A percentile compares a stretch with the other conserved stretches of the same genome.
These are phyloP conservation scores for Campopleginae sp. DNA, from an alignment of 2,888 invertebrate species.

Conservation along the genomic window DNA sequence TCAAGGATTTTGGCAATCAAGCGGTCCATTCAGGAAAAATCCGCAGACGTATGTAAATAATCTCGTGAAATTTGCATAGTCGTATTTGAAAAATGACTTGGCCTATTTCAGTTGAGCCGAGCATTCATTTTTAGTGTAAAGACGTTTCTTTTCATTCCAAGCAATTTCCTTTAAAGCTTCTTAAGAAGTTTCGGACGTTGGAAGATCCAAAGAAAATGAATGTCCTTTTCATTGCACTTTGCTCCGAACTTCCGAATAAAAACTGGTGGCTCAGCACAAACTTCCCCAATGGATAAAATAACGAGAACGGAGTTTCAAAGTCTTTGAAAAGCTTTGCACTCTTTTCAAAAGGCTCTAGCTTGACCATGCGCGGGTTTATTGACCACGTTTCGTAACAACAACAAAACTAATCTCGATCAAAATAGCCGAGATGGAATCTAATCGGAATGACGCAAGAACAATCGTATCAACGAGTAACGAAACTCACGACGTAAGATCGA, in stretches of 20 bases:
- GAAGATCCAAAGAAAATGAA: slow-evolving; percentile 11
- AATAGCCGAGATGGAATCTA: not conserved
- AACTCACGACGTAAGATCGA: not conserved
- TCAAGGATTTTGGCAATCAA: not conserved
- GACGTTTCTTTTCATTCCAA: not conserved
- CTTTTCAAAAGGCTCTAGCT: not conserved
- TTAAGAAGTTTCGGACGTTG: not conserved
- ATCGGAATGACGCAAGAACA: not conserved
- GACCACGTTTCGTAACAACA: not conserved
- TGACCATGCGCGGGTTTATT: not conserved
- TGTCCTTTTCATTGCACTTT: slow-evolving; percentile 12
- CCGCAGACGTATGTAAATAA: not conserved
- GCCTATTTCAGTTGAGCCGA: not conserved
- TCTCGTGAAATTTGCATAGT: not conserved
- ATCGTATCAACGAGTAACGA: not conserved
- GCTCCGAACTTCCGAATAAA: not conserved
- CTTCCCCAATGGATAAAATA: not conserved
- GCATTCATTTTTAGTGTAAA: slow-evolving; percentile 4
- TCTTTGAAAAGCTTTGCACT: not conserved
- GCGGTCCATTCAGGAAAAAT: not conserved
- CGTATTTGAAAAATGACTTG: not conserved
- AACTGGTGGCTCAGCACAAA: not conserved
- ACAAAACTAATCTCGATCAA: not conserved
- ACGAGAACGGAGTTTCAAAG: not conserved
- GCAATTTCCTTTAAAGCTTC: not conserved